Conservation (phyloP, 1,140 invertebrate genomes). For the Chelonus insularis region DNA sequence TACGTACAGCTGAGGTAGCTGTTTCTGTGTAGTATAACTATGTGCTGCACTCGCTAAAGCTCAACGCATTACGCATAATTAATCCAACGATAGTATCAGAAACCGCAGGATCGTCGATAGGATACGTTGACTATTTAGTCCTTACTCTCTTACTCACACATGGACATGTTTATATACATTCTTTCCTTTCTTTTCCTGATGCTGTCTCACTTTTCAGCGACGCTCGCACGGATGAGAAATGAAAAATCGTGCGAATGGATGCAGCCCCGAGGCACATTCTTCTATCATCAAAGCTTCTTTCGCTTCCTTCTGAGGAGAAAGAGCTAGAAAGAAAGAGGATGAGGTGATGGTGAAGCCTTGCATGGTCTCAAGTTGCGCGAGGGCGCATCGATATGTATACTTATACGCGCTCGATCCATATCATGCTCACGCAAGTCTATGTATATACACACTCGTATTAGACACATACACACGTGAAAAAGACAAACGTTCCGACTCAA, state of each 20-base stretch:
- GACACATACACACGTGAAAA: slow-evolving; percentile 7
- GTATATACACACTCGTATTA: not conserved
- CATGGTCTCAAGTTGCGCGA: not conserved
- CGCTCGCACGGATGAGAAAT: not conserved
- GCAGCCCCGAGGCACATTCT: slow-evolving; percentile 1
- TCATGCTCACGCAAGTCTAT: slow-evolving; percentile 9
- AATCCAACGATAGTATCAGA: slow-evolving; percentile 44
- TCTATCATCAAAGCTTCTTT: slow-evolving; percentile 9
- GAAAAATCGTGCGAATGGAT: slow-evolving; percentile 15
- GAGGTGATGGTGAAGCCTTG: not conserved
- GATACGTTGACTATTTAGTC: slow-evolving; percentile 9
- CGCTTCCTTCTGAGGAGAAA: not conserved
- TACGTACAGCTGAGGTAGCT: not conserved
- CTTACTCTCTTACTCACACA: slow-evolving; percentile 4
- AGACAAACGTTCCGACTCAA: slow-evolving; percentile 21
- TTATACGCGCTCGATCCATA: not conserved
- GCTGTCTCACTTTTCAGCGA: not conserved
- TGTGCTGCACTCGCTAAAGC: slow-evolving; percentile 14
- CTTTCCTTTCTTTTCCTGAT: not conserved
- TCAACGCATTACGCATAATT: slow-evolving; percentile 47
- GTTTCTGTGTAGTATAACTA: not conserved
- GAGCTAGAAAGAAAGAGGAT: not conserved
- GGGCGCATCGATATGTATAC: slow-evolving; percentile 3
- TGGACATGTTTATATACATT: not conserved
- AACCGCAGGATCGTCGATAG: slow-evolving; percentile 6